Base-by-base conservation (phyloP, 2,113 vertebrate species). In the Pionites leucogaster region DNA sequence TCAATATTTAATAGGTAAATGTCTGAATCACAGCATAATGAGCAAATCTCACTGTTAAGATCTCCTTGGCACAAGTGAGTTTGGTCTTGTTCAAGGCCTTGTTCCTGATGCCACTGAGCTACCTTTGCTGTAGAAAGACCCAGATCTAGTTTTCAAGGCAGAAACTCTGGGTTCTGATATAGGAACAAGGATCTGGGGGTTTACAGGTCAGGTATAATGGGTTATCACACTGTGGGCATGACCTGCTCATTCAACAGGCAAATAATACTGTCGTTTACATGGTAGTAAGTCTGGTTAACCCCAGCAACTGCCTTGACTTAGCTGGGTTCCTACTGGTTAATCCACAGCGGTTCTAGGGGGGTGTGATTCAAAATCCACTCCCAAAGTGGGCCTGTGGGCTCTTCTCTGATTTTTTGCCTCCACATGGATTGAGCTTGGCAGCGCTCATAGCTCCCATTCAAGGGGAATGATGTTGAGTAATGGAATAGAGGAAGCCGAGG, bases 391-490 rank as follows among this genome's bases (percentile, higher is more conserved):
- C 24, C 70, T 82, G 20, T 17, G 52, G 77, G 46, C 41, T 72
- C 52, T 41, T 31, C 52, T 68, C 46, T 78, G 71, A 23, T 22
- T 90, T 86, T 92, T 72, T 63, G 72, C 76, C 39, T 87, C 62
- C 27, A 7, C 47, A 20, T n/a, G 47, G 65, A 70, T 44, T n/a
- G 24, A 75, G 44, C 6, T 74, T 70, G 90, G 67, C 90, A 95
- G 53, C 15, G 27, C 25, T 19, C 33, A 13, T 29, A 33, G 42
- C 60, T 83, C 60, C 39, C 27, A 76, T 83, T 83, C 72, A 70
- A 70, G 62, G 31, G 87, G 83, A 95, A 76, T 83, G 87, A 65
- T 83, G 62, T 80, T 55, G 44, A 83, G 78, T 69, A 83, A 84
- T 71, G 72, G 74, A 71, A 70, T 19, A 84, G 68, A 80, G 17